These are phyloP conservation scores for Stenichneumon culpator DNA, from an alignment of 2,888 invertebrate genomes.

Conservation along the genomic window DNA sequence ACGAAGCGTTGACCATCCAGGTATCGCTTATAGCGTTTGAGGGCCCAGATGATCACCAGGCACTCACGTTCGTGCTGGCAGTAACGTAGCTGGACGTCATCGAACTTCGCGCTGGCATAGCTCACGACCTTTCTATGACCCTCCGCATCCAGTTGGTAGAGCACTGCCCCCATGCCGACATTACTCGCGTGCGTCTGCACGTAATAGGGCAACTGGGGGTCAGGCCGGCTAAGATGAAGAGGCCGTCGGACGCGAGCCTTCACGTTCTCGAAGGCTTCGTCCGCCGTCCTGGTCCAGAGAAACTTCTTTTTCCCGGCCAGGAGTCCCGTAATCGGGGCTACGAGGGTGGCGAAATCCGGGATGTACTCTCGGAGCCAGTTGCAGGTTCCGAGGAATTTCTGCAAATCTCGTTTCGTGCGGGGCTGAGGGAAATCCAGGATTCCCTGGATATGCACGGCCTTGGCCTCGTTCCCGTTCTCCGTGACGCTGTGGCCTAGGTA, in stretches of 20 bases:
- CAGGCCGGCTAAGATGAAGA: conserved; percentile 23
- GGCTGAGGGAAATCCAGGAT: neutral
- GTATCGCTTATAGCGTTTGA: neutral
- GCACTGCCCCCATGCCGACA: conserved; percentile 8
- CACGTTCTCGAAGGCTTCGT: conserved; percentile 13
- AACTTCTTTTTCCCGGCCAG: conserved; percentile 18
- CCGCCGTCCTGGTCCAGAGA: conserved; percentile 6
- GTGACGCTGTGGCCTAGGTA: neutral
- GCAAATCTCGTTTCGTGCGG: conserved; percentile 5
- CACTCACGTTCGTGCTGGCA: neutral
- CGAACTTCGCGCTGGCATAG: too few relatives aligned
- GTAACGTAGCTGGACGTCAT: neutral
- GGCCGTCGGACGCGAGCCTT: conserved; percentile 18
- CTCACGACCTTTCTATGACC: conserved; percentile 20
- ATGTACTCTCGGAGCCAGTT: too few relatives aligned
- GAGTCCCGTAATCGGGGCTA: conserved; percentile 41
- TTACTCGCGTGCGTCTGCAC: conserved; percentile 52
- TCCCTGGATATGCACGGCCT: neutral
- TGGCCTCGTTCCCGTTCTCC: too few relatives aligned
- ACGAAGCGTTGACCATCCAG: neutral
- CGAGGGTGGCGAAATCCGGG: conserved; percentile 9
- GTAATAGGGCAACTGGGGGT: conserved; percentile 8
- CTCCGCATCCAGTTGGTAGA: conserved; percentile 15
- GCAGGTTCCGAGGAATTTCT: conserved; percentile 49
- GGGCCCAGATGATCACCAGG: too few relatives aligned